phyloP scores from a whole-genome alignment of 2,888 invertebrate species.

The Parascotia fuliginaria region DNA sequence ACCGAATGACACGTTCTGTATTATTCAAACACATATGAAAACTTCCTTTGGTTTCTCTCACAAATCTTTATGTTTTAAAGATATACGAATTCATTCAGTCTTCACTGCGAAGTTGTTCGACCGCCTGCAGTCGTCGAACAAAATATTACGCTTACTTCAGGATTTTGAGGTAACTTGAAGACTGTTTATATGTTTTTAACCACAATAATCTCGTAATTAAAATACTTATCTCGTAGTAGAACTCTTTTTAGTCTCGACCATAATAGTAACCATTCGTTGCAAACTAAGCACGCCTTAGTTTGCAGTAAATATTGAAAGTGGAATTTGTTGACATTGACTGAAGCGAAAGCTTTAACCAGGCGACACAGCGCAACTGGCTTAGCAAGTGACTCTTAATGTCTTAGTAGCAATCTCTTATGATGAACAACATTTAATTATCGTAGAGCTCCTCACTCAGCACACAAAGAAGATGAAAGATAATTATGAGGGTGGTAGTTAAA shows the following conservation, averaged over 20 bases:
- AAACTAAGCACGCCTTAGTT: no score
- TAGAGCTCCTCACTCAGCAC: slow-evolving; percentile 10
- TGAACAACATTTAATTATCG: slow-evolving; percentile 39
- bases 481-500: slow-evolving; percentile 49
- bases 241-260: no score
- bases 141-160: slow-evolving; percentile 40
- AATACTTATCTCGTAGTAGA: no score
- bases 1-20: slow-evolving; percentile 17
- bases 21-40: slow-evolving; percentile 59
- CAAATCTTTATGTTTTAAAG: slow-evolving; percentile 53
- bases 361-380: not conserved
- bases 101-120: slow-evolving; percentile 54
- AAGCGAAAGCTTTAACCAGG: not conserved
- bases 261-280: no score
- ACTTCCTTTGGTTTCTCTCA: slow-evolving; percentile 67
- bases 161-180: slow-evolving; percentile 36
- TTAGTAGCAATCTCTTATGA: slow-evolving; percentile 24
- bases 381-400: slow-evolving; percentile 3
- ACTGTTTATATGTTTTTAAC: not conserved
- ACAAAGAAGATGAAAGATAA: slow-evolving; percentile 44
- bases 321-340: no score
- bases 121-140: slow-evolving; percentile 36
- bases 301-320: slow-evolving; percentile 40
- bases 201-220: no score
- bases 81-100: slow-evolving; percentile 65